A percentile compares a stretch with the other conserved stretches of the same genome.
Conservation (phyloP, 2,113 vertebrate genomes). For the Taxidea taxus region DNA sequence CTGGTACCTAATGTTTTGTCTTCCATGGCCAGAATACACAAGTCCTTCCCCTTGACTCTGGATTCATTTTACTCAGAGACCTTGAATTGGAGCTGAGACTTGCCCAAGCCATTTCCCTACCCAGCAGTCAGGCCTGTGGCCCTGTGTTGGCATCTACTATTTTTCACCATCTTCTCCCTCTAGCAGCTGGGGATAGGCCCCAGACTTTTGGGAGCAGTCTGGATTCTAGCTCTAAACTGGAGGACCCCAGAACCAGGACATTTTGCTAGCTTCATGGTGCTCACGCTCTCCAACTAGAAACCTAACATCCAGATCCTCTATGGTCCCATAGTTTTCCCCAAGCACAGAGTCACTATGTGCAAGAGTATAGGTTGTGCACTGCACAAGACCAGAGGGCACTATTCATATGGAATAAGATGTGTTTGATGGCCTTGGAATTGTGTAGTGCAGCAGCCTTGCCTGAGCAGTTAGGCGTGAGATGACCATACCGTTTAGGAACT, state of each 20-base stretch:
- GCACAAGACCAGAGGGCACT: background rate
- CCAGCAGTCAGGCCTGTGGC: background rate
- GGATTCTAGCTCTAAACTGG: background rate
- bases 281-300: background rate
- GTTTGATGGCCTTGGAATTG: background rate
- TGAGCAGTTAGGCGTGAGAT: background rate
- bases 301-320: background rate
- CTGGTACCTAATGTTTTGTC: background rate
- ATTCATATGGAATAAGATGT: background rate
- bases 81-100: background rate
- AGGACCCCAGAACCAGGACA: background rate
- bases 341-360: background rate
- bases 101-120: background rate
- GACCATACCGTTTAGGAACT: background rate
- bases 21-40: background rate
- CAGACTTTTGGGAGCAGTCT: background rate
- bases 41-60: background rate
- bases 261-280: background rate
- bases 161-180: background rate
- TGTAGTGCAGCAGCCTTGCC: background rate
- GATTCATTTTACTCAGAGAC: background rate
- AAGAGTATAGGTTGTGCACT: background rate
- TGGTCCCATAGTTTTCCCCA: background rate
- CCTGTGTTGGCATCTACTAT: background rate
- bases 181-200: background rate